Conservation (phyloP, 2,888 invertebrate species). For the Tachina grossa region DNA sequence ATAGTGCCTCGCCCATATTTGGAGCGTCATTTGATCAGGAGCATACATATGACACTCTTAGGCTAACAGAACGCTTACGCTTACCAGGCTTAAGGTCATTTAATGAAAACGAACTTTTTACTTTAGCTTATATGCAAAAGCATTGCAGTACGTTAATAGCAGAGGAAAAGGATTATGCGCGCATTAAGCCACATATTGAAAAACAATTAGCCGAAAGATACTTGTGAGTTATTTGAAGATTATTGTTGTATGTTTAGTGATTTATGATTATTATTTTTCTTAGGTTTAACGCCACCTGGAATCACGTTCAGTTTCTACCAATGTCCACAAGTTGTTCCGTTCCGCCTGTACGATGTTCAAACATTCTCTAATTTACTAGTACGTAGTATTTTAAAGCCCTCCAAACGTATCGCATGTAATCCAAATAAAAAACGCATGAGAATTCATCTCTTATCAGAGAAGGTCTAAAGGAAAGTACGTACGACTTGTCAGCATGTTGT, state of each 20-base stretch:
- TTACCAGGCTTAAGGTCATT: conserved; percentile 80
- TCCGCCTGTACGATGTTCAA: conserved; percentile 77
- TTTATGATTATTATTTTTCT: conserved; percentile 6
- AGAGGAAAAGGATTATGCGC: conserved; percentile 79
- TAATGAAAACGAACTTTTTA: conserved; percentile 81
- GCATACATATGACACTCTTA: conserved; percentile 78
- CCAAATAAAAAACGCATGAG: conserved; percentile 6
- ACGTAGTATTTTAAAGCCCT: neutral
- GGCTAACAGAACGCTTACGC: conserved; percentile 77
- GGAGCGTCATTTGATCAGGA: conserved; percentile 79
- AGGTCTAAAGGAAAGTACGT: conserved; percentile 3
- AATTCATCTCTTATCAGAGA: neutral
- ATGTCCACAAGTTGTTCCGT: conserved; percentile 79
- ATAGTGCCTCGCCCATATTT: conserved; percentile 78
- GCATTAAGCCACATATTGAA: conserved; percentile 82
- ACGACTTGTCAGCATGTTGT: conserved; percentile 34
- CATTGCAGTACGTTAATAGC: conserved; percentile 81
- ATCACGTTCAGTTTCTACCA: conserved; percentile 81
- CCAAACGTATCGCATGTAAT: conserved; percentile 37
- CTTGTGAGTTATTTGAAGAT: conserved; percentile 76
- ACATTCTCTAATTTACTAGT: conserved; percentile 76
- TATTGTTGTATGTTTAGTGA: neutral
- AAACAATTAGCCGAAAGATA: conserved; percentile 80
- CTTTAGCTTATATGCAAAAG: conserved; percentile 81
- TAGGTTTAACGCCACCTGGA: conserved; percentile 82